Evolutionary conservation across 1,140 invertebrate genomes (phyloP).

Genomic region (Mamestra configurata): DNA sequence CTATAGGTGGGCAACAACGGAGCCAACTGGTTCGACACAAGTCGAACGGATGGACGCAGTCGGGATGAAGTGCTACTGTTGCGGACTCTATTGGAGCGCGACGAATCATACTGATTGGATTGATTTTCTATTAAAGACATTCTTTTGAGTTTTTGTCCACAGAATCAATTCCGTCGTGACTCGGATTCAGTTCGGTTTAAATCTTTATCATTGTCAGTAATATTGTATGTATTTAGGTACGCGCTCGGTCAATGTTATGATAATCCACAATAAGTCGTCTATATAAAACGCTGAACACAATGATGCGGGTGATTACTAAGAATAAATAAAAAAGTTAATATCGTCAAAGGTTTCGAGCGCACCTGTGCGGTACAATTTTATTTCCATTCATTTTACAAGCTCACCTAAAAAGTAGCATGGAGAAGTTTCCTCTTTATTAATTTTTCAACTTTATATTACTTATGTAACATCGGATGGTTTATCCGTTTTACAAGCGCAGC

Average conservation of each 20-base stretch:
- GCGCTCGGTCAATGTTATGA: slow-evolving; percentile 33
- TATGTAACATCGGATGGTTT: slow-evolving; percentile 77
- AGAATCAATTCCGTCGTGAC: slow-evolving; percentile 76
- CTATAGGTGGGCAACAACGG: slow-evolving; percentile 36
- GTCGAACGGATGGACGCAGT: slow-evolving; percentile 1
- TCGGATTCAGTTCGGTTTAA: slow-evolving; percentile 68
- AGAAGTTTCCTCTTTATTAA: slow-evolving; percentile 87
- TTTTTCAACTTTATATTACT: slow-evolving; percentile 88
- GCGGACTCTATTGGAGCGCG: slow-evolving; percentile 68
- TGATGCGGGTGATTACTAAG: slow-evolving; percentile 62
- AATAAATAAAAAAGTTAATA: slow-evolving; percentile 85
- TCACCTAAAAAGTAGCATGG: slow-evolving; percentile 82
- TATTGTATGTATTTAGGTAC: slow-evolving; percentile 29
- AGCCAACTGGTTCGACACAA: neutral
- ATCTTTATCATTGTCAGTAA: slow-evolving; percentile 55
- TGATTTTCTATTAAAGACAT: slow-evolving; percentile 78
- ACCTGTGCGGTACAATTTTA: slow-evolving; percentile 86
- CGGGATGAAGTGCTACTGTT: slow-evolving; percentile 57
- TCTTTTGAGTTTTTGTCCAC: slow-evolving; percentile 64
- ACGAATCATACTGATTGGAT: slow-evolving; percentile 79
- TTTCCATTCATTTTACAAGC: slow-evolving; percentile 87
- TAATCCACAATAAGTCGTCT: slow-evolving; percentile 41
- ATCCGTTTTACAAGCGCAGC: slow-evolving; percentile 65
- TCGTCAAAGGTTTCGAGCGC: slow-evolving; percentile 84
- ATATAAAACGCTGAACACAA: slow-evolving; percentile 33